Evolutionary conservation across 2,888 invertebrate species (phyloP), one percentile per base, ranked within the genome.

Genomic region (Plusia festucae): DNA sequence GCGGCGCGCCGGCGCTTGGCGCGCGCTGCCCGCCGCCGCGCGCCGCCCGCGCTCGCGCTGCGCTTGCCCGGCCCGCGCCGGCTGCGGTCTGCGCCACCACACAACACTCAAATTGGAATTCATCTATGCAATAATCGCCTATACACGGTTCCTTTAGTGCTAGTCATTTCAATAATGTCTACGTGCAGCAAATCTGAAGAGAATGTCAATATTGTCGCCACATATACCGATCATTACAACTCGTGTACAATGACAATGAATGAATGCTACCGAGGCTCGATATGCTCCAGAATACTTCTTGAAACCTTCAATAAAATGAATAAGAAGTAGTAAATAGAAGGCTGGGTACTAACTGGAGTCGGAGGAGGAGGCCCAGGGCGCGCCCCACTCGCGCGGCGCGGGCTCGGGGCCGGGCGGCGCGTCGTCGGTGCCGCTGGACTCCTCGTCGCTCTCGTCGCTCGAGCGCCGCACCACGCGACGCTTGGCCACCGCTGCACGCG

Each of bases 341-440:
- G n/a, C n/a, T n/a, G n/a, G 55, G 40, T 68, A 91, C 91, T 89
- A 51, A 94, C 94, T 92, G 66, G 91, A 90, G 82, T 93, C 93
- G 0, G 93, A 89, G 13, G 94, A 93, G 70, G 95, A 94, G 24
- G 95, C 95, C 95, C 95, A 95, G 34, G 95, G 95, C 78, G 95
- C 95, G 84, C 95, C 95, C 95, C 95, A 95, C 83, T 94, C 95
- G 67, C 94, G 85, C 64, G 95, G 93, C 83, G 95, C 93, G 60
- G 94, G 93, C 84, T 93, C 94, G 46, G 95, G 94, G 0, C 86
- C 93, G 61, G 94, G 94, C 82, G 93, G 91, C 74, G 93, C 91
- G 87, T 94, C 95, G 86, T 94, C 95, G 15, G 92, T 93, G 76
- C 91, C 94, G 85, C 91, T 92, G 49, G 93, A 93, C 86, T 94